A percentile compares a stretch with the other conserved stretches of the same genome.
These are phyloP conservation scores for Eupithecia pulchellata DNA, from an alignment of 2,888 invertebrate genomes.

Conservation along the genomic window DNA sequence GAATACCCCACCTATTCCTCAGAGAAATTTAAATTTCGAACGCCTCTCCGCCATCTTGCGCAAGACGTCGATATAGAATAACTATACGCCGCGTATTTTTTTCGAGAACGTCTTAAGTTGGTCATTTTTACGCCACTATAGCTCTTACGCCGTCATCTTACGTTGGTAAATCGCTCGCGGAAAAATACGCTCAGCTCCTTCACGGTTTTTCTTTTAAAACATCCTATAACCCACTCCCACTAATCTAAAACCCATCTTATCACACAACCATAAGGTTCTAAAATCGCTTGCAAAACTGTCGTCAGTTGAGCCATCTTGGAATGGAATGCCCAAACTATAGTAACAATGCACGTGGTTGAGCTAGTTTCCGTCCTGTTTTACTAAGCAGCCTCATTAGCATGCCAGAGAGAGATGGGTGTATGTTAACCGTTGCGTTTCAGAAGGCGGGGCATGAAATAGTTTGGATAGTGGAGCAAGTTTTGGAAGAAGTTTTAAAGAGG, in stretches of 20 bases:
- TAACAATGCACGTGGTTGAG: conserved; percentile 73
- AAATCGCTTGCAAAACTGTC: conserved; percentile 12
- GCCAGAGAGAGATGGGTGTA: conserved; percentile 61
- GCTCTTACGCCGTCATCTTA: conserved; percentile 80
- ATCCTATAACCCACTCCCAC: conserved; percentile 35
- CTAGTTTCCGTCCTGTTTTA: conserved; percentile 66
- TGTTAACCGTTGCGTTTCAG: conserved; percentile 49
- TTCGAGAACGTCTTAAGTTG: conserved; percentile 83
- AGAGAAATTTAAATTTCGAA: conserved; percentile 83
- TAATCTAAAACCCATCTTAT: conserved; percentile 40
- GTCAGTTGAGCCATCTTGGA: conserved; percentile 46
- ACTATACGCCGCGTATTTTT: conserved; percentile 79
- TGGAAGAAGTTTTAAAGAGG: conserved; percentile 81
- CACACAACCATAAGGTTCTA: accelerated
- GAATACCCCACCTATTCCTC: conserved; percentile 79
- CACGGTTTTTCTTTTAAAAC: conserved; percentile 47
- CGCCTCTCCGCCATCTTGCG: conserved; percentile 83
- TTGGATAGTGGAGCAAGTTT: conserved; percentile 78
- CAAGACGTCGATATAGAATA: conserved; percentile 84
- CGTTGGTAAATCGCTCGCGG: conserved; percentile 82
- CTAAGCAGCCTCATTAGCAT: conserved; percentile 44
- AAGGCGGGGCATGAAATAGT: conserved; percentile 74
- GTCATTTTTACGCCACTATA: conserved; percentile 82
- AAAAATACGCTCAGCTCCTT: conserved; percentile 76
- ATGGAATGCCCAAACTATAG: conserved; percentile 69